Evolutionary conservation across 2,113 vertebrate genomes (phyloP), one percentile per base, ranked within the genome.

Genomic region (Anser brachyrhynchus): DNA sequence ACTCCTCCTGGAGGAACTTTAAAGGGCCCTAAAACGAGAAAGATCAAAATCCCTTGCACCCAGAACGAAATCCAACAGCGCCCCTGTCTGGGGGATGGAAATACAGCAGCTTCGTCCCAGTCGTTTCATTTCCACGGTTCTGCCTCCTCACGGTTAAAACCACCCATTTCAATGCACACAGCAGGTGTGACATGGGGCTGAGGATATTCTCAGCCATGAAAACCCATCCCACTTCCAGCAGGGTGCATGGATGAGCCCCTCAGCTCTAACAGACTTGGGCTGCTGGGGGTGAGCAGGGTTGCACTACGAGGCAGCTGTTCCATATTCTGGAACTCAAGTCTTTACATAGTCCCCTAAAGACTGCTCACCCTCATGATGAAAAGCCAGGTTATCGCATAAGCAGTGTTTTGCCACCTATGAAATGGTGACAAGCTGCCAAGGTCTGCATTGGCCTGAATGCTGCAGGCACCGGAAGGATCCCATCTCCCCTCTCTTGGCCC

Each of bases 11-110:
- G 73, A 80, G n/a, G 7, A 16, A 65, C 39, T 83, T 61, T 7
- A 62, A 29, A 0, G 26, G 44, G 52, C 20, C 0, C 0, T 46
- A 39, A 92, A 77, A 0, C 1, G 2, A 23, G 46, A 37, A 23
- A 5, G 9, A 37, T 10, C 22, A 2, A 39, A 76, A 20, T 3
- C 10, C 2, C 39, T 25, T 2, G 4, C 4, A 7, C 1, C 4
- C 6, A 43, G 74, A 94, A 72, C 57, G 3, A 46, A 82, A 93
- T 96, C 87, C 96, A 94, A 96, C 78, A 96, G 93, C 82, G 96
- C 95, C 96, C 4, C 96, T 93, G 71, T 37, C 92, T 79, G 96
- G 96, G 74, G 43, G 54, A 69, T 26, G 65, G 74, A 59, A 57
- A 87, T 2, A 93, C 1, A 59, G 74, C 96, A 91, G 66, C 73